These are phyloP conservation scores for Monodelphis domestica DNA, from an alignment of 2,797 vertebrate species.

Conservation along the genomic window DNA sequence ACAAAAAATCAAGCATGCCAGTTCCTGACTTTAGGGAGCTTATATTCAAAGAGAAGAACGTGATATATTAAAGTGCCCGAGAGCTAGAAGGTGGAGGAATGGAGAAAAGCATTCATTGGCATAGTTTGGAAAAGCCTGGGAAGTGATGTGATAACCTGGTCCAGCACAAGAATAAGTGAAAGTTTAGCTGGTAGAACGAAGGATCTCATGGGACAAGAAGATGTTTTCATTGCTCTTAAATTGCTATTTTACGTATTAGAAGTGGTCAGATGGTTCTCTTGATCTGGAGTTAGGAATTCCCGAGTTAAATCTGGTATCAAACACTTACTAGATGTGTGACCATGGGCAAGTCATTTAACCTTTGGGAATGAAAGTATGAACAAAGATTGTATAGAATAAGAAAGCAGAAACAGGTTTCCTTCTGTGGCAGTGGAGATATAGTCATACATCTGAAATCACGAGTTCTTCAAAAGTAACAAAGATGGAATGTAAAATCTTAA, in stretches of 20 bases:
- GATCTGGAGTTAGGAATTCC: too few species aligned
- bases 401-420: not conserved
- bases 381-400: not conserved
- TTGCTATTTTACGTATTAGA: not conserved
- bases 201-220: not conserved
- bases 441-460: not conserved
- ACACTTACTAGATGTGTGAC: not conserved
- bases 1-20: not conserved
- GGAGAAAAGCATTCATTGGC: not conserved
- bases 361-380: not conserved
- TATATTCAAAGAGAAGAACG: not conserved
- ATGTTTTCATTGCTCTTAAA: not conserved
- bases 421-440: not conserved
- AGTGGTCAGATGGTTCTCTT: not conserved
- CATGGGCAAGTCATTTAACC: not conserved
- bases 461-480: not conserved
- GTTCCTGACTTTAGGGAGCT: not conserved
- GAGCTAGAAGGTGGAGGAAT: not conserved
- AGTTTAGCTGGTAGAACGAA: not conserved
- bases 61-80: not conserved
- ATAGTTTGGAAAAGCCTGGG: not conserved
- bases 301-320: not conserved
- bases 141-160: not conserved
- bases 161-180: not conserved
- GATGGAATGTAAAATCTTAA: not conserved